These are phyloP conservation scores for Lagopus muta DNA, from an alignment of 2,113 vertebrate species.

Conservation along the genomic window DNA sequence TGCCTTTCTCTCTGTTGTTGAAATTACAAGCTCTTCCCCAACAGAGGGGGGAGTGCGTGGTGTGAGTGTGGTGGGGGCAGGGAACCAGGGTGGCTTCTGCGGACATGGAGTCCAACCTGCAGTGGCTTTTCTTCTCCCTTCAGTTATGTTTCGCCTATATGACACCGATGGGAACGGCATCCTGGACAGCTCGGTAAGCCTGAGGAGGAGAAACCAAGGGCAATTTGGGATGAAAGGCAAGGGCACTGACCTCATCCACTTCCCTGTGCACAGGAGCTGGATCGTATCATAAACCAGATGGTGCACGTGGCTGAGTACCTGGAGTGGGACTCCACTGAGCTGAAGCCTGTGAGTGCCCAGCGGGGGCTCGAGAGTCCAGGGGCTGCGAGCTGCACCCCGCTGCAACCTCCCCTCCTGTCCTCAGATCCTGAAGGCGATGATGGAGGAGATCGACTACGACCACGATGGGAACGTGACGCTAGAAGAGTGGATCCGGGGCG, in stretches of 20 bases:
- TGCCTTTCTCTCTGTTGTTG: background rate
- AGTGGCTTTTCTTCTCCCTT: constrained; percentile 61
- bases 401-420: rapidly evolving
- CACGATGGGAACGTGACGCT: constrained; percentile 89
- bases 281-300: constrained; percentile 95
- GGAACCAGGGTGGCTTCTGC: background rate
- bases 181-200: constrained; percentile 91
- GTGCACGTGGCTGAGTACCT: constrained; percentile 94
- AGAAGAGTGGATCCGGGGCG: constrained; percentile 94
- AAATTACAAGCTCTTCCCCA: background rate
- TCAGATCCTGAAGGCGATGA: constrained; percentile 82
- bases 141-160: constrained; percentile 96
- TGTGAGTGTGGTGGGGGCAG: background rate
- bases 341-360: constrained; percentile 82
- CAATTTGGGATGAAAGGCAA: rapidly evolving
- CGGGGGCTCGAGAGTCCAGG: rapidly evolving
- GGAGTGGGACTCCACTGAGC: constrained; percentile 94
- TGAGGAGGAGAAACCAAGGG: rapidly evolving
- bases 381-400: rapidly evolving
- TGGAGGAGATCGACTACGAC: constrained; percentile 91
- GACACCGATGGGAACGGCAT: constrained; percentile 92
- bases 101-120: rapidly evolving
- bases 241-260: rapidly evolving
- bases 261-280: constrained; percentile 81
- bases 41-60: background rate